Evolutionary conservation across 2,888 invertebrate species (phyloP).

Genomic region (Trachelus iudaicus): DNA sequence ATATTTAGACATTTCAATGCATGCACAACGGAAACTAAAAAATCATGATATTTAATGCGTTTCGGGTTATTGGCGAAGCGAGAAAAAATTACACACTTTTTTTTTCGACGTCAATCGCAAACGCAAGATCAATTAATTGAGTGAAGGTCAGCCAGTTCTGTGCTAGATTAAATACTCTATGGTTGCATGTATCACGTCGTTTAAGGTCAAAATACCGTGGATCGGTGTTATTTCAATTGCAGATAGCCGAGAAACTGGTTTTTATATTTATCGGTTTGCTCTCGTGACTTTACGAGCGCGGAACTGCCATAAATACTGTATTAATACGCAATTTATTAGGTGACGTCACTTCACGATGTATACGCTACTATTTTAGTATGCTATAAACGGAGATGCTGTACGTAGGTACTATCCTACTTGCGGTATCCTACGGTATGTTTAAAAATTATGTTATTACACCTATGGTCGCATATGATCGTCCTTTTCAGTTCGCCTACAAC

Average conservation of each 20-base stretch:
- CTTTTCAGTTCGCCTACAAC: neutral
- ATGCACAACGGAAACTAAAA: neutral
- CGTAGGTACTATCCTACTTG: neutral
- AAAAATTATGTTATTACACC: neutral
- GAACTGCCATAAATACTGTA: slow-evolving; percentile 47
- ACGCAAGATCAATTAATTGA: neutral
- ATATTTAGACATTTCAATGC: neutral
- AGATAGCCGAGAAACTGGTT: slow-evolving; percentile 29
- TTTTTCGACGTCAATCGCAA: neutral
- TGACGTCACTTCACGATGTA: slow-evolving; percentile 49
- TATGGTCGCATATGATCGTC: neutral
- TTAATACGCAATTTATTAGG: slow-evolving; percentile 52
- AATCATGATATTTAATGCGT: neutral
- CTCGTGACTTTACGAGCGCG: slow-evolving; percentile 41
- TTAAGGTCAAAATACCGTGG: neutral
- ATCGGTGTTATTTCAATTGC: slow-evolving; percentile 15
- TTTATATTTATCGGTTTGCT: slow-evolving; percentile 46
- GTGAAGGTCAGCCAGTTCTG: neutral
- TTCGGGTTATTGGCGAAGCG: neutral
- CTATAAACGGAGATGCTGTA: slow-evolving; percentile 17
- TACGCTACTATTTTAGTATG: slow-evolving; percentile 40
- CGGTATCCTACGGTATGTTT: neutral
- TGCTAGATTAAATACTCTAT: neutral
- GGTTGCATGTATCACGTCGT: neutral
- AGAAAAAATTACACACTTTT: neutral